Base-by-base conservation (phyloP, 2,888 invertebrate genomes). In the Ormyrus thymus region DNA sequence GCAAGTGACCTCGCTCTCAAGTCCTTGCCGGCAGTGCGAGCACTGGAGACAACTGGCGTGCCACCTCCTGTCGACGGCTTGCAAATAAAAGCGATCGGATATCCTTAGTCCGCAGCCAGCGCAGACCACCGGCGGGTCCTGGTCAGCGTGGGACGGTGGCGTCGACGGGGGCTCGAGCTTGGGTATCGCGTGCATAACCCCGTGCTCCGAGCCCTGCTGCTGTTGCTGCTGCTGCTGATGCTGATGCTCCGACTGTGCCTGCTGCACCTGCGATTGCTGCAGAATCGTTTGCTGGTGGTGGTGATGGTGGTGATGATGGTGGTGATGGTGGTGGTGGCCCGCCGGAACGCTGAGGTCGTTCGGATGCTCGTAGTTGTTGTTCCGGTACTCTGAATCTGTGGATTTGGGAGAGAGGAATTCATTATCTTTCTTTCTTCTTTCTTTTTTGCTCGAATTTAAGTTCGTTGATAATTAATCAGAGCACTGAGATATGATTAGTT, bases 31-130 rank as follows among this genome's bases (percentile, higher is more conserved):
- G 91, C 98, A 98, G 90, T 97, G 96, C 88, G 95, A 95, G 91
- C 98, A 98, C 89, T 96, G 94, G 53, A 98, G 92, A 89, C 98
- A 98, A 78, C 95, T 93, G 65, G 95, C 95, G 90, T 98, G 98
- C 98, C 98, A 98, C 90, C 96, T 94, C 87, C 96, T 93, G 91
- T 97, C 97, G 83, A 97, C 95, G 43, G 97, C 97, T 88, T 96
- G 94, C 85, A 98, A 93, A 92, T 97, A 97, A 92, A 95, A 98
- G 87, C 97, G 92, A 92, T 98, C 97, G 83, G 93, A 93, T 91
- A 98, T 98, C 85, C 94, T 93, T 78, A 93, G 92, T 11, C 97
- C 96, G 90, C 98, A 98, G 69, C 97, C 98, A 73, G 97, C 97
- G 91, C 98, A 98, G 76, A 92, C 90, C 46, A 93, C 92, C 48